These are phyloP conservation scores for Antheraea yamamai DNA, from an alignment of 2,888 invertebrate species.

Conservation along the genomic window DNA sequence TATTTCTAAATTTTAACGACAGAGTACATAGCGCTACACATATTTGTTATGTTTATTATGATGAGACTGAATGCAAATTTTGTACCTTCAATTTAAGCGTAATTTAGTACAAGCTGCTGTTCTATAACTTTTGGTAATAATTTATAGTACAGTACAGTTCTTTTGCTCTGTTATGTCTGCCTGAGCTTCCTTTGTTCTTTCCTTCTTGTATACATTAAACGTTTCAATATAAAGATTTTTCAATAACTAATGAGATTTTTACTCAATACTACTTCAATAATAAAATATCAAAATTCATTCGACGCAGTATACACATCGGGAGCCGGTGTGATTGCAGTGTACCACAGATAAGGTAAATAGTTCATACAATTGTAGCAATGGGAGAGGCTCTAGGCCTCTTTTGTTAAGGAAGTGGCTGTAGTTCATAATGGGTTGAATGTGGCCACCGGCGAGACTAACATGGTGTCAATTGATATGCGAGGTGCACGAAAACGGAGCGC, in stretches of 20 bases:
- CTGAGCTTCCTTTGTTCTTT: too few species aligned
- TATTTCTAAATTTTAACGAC: too few species aligned
- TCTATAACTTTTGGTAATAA: too few species aligned
- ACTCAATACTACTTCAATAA: slow-evolving; percentile 21
- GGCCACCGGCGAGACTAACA: slow-evolving; percentile 74
- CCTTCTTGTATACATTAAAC: too few species aligned
- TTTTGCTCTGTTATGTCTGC: too few species aligned
- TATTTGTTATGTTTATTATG: too few species aligned
- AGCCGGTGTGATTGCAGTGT: slow-evolving; percentile 73
- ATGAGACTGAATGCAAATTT: too few species aligned
- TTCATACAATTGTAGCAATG: slow-evolving; percentile 80
- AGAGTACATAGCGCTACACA: too few species aligned
- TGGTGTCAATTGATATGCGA: slow-evolving; percentile 72
- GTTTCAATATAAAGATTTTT: too few species aligned
- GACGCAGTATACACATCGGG: slow-evolving; percentile 44
- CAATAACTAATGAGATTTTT: neutral
- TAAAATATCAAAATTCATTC: slow-evolving; percentile 48
- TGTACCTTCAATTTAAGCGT: too few species aligned
- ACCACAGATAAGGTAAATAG: slow-evolving; percentile 81
- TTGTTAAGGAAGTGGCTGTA: slow-evolving; percentile 74
- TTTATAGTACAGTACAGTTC: too few species aligned
- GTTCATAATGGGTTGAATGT: slow-evolving; percentile 65
- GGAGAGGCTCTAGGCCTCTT: slow-evolving; percentile 72
- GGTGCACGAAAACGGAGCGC: slow-evolving; percentile 37
- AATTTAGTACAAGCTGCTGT: too few species aligned